Base-by-base conservation (phyloP, 2,113 vertebrate genomes). In the Eclectus roratus region DNA sequence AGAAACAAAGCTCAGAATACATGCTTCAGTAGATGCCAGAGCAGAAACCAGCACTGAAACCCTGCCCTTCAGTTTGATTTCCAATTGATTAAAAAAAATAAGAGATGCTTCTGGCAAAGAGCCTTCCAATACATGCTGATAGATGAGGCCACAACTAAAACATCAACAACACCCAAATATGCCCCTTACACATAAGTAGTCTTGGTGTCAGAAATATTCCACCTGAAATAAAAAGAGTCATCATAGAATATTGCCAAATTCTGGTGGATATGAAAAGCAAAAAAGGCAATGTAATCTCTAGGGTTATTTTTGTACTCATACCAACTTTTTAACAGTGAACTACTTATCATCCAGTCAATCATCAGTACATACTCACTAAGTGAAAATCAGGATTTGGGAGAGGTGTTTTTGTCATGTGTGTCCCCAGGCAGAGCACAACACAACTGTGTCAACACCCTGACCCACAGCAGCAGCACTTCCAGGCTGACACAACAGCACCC, bases 321-420 rank as follows among this genome's bases (percentile, higher is more conserved):
- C 13, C 9, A 65, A 53, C 25, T 85, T 93, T 44, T 17, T 14
- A 66, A 56, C 19, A 76, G 23, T 9, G 7, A 33, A 35, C 5
- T 68, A 28, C 14, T 64, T 58, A 17, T 41, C 29, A 72, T 28
- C 43, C 21, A 18, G 43, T 12, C 37, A 71, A 43, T 33, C 33
- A 70, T 5, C 35, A 37, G 19, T 2, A 2, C 27, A 13, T 4
- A 39, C 16, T 28, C 5, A 17, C n/a, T 17, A 77, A 37, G 3
- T 6, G 28, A 53, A 83, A 89, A 15, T 1, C 23, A 28, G 23
- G 21, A 46, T 87, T 13, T 64, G 31, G 14, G 13, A n/a, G 13
- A 20, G 19, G 15, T 7, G 3, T 23, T 23, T 49, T 37, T 77
- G n/a, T 60, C n/a, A 18, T 3, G 29, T 0, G 0, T 7, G 13